Conservation (phyloP, 2,888 invertebrate genomes). For the Diabrotica balteata region DNA sequence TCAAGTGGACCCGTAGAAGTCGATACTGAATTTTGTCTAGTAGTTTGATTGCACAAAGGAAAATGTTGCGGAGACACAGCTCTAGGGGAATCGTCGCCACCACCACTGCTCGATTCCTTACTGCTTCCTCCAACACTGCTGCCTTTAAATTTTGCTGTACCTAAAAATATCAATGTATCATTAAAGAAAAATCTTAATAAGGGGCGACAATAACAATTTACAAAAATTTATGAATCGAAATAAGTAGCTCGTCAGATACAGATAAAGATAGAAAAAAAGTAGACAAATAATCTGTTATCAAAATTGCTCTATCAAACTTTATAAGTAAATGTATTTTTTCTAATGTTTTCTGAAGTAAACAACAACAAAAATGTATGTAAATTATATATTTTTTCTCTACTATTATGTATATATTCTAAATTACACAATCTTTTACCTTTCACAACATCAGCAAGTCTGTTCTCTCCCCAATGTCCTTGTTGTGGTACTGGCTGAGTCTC, state of each 20-base stretch:
- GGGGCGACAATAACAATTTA: too few species aligned
- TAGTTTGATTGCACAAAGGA: constrained; percentile 33
- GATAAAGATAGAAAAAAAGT: too few species aligned
- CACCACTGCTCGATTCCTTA: constrained; percentile 50
- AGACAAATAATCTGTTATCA: too few species aligned
- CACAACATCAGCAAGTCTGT: constrained; percentile 80
- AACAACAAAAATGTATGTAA: too few species aligned
- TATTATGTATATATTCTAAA: too few species aligned
- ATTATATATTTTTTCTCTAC: too few species aligned
- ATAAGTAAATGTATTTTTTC: too few species aligned
- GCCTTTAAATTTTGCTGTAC: constrained; percentile 66
- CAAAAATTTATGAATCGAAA: too few species aligned
- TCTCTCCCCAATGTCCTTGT: constrained; percentile 64
- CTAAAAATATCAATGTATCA: constrained; percentile 11
- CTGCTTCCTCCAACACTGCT: constrained; percentile 47
- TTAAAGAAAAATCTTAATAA: too few species aligned
- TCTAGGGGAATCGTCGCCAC: constrained; percentile 52
- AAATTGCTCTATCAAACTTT: too few species aligned
- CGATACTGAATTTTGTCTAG: constrained; percentile 29
- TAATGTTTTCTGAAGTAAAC: too few species aligned
- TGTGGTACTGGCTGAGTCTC: constrained; percentile 42
- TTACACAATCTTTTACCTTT: constrained; percentile 59
- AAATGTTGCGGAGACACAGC: constrained; percentile 53
- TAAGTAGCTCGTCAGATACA: too few species aligned
- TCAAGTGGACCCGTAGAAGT: constrained; percentile 38